Evolutionary conservation across 2,797 vertebrate genomes (phyloP).

Genomic region (Gymnothorax javanicus): DNA sequence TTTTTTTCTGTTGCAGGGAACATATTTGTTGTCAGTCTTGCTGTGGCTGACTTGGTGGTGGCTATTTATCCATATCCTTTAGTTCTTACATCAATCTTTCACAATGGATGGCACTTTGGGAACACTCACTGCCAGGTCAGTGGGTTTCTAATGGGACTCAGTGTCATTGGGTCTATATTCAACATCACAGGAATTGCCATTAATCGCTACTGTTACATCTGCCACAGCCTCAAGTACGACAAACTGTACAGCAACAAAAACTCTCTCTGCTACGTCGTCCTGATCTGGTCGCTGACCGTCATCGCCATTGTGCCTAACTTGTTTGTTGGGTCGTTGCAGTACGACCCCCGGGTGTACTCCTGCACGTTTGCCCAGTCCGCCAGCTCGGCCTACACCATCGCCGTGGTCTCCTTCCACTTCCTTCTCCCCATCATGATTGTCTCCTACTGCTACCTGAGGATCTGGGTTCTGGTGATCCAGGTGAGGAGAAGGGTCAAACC

Average conservation of each 20-base stretch:
- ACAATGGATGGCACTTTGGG: slow-evolving; percentile 1
- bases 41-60: neutral
- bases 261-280: slow-evolving; percentile 73
- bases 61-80: slow-evolving; percentile 7
- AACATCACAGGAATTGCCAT: slow-evolving; percentile 84
- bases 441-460: slow-evolving; percentile 77
- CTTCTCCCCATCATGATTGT: slow-evolving; percentile 74
- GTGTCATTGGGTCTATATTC: slow-evolving; percentile 84
- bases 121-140: slow-evolving; percentile 1
- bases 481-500: slow-evolving; percentile 73
- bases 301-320: slow-evolving; percentile 79
- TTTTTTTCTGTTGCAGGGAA: slow-evolving; percentile 12
- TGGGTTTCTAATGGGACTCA: slow-evolving; percentile 71
- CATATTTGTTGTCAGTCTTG: slow-evolving; percentile 14
- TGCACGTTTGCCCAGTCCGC: slow-evolving; percentile 80
- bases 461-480: slow-evolving; percentile 78
- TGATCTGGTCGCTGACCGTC: slow-evolving; percentile 79
- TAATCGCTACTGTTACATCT: slow-evolving; percentile 85
- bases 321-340: slow-evolving; percentile 75
- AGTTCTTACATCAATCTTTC: slow-evolving; percentile 14
- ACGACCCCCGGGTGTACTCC: slow-evolving; percentile 80
- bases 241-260: slow-evolving; percentile 78
- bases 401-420: slow-evolving; percentile 80
- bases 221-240: slow-evolving; percentile 82
- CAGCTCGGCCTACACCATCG: slow-evolving; percentile 69